Evolutionary conservation across 2,797 vertebrate genomes (phyloP).

Genomic region (Sandelia bainsii): DNA sequence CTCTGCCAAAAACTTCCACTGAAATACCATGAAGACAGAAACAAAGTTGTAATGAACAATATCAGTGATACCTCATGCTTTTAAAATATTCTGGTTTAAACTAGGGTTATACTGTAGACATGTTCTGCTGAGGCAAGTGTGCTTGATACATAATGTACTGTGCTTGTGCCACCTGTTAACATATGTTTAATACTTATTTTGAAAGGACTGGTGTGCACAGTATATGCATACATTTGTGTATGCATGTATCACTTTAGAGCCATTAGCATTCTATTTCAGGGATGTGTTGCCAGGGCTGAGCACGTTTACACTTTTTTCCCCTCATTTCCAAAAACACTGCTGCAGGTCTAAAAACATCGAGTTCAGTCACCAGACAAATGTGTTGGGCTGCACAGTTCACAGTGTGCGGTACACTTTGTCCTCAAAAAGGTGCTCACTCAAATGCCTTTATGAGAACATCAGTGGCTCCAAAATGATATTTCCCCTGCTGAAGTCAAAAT

Average conservation of each 20-base stretch:
- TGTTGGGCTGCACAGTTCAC: background rate
- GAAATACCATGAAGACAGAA: slow-evolving; percentile 28
- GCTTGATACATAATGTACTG: too few species aligned
- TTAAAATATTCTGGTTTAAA: background rate
- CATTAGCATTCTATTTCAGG: background rate
- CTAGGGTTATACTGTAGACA: too few species aligned
- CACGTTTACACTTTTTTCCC: background rate
- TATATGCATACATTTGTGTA: background rate
- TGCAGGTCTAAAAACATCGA: background rate
- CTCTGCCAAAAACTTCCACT: slow-evolving; percentile 23
- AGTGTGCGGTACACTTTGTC: background rate
- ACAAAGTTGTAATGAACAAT: slow-evolving; percentile 4
- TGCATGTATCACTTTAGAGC: background rate
- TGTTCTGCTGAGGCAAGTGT: too few species aligned
- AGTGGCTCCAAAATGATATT: background rate
- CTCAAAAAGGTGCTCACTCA: background rate
- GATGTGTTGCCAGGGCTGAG: background rate
- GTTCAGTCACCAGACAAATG: background rate
- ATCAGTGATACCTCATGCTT: background rate
- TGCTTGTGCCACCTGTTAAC: background rate
- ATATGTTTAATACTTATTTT: background rate
- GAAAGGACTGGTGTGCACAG: background rate
- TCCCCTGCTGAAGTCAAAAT: background rate
- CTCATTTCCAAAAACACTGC: background rate
- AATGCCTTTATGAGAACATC: background rate